Percentiles rank a stretch among this genome's conserved stretches.
Conservation (phyloP, 2,797 vertebrate species). For the Gambelia wislizenii region DNA sequence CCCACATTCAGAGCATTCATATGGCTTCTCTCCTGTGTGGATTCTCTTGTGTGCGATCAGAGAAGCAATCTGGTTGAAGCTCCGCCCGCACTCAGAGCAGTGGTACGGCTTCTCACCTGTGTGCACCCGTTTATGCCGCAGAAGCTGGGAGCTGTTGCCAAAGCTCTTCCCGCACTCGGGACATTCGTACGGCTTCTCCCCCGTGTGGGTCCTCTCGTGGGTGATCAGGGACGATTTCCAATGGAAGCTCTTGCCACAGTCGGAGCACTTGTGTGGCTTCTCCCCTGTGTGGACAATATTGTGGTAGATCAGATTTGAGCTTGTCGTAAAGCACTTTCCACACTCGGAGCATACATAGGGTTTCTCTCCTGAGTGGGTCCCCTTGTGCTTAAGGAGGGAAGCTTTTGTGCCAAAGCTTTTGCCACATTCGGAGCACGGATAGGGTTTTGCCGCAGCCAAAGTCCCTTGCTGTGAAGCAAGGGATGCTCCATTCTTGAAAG, state of each 20-base stretch:
- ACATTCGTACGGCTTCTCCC: conserved; percentile 46
- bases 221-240: conserved; percentile 57
- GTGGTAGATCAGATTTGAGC: conserved; percentile 38
- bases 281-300: conserved; percentile 54
- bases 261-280: conserved; percentile 52
- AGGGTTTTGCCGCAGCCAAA: neutral
- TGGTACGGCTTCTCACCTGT: conserved; percentile 42
- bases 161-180: conserved; percentile 54
- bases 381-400: conserved; percentile 29
- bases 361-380: conserved; percentile 40
- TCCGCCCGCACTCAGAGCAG: conserved; percentile 48
- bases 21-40: conserved; percentile 51
- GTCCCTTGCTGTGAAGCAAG: neutral
- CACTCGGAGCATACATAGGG: conserved; percentile 49
- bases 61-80: conserved; percentile 55
- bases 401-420: conserved; percentile 42
- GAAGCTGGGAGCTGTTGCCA: conserved; percentile 49
- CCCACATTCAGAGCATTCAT: conserved; percentile 53
- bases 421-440: conserved; percentile 23
- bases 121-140: conserved; percentile 36
- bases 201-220: conserved; percentile 56
- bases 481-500: conserved; percentile 27
- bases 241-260: conserved; percentile 56
- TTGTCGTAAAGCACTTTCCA: conserved; percentile 49
- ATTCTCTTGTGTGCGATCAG: conserved; percentile 47